phyloP scores from a whole-genome alignment of 35 echinoderm and acorn worm species.

The Eucidaris tribuloides region DNA sequence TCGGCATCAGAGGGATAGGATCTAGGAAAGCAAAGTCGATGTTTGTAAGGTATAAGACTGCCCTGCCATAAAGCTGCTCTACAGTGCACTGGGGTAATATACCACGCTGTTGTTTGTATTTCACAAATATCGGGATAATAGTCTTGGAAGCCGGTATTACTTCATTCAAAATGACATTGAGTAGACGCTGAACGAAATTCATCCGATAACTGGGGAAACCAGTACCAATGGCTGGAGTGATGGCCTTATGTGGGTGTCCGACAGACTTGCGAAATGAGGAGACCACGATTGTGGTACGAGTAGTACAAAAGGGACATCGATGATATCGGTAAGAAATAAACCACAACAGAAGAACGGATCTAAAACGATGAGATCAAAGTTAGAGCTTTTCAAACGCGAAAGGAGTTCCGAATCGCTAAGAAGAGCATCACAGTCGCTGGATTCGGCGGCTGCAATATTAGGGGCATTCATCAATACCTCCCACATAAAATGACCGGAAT shows the following conservation, averaged over 20 bases:
- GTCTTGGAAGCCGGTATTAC: neutral
- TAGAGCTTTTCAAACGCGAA: too few relatives aligned
- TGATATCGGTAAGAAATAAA: too few relatives aligned
- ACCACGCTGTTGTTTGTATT: neutral
- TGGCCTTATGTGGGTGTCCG: neutral
- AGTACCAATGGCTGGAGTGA: neutral
- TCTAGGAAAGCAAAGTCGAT: neutral
- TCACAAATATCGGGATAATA: neutral
- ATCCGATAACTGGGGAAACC: neutral
- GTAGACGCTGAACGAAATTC: neutral
- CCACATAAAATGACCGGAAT: neutral
- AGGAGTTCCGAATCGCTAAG: too few relatives aligned
- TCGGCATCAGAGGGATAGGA: slow-evolving; percentile 13
- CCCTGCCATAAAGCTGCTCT: neutral
- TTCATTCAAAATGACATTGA: neutral
- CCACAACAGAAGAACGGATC: too few relatives aligned
- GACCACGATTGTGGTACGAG: too few relatives aligned
- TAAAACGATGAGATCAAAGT: too few relatives aligned
- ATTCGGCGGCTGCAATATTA: too few relatives aligned
- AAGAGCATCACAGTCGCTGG: too few relatives aligned
- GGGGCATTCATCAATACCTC: neutral
- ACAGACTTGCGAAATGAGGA: neutral
- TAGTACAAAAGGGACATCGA: too few relatives aligned
- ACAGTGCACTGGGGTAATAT: neutral
- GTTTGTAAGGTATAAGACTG: neutral